Percentiles rank a stretch among this genome's conserved stretches.
These are phyloP conservation scores for Tolmerus cingulatus DNA, from an alignment of 2,888 invertebrate species.

Conservation along the genomic window DNA sequence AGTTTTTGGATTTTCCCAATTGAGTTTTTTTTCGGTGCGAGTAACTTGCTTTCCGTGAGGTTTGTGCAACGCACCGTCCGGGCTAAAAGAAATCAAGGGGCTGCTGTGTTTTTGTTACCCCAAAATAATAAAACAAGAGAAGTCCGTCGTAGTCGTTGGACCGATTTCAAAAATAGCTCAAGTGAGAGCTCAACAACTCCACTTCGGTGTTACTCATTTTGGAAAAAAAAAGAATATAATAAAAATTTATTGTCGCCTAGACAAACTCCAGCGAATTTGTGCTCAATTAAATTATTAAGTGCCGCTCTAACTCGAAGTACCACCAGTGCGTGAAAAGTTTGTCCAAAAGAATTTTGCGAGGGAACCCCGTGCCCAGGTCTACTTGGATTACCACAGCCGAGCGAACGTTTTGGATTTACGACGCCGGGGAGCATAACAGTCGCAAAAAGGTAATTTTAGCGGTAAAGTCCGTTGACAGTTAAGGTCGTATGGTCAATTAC, in stretches of 20 bases:
- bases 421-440: background rate
- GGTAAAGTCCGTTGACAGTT: constrained; percentile 11
- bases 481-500: constrained; percentile 2
- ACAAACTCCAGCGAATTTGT: background rate
- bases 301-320: background rate
- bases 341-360: background rate
- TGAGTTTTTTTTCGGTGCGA: background rate
- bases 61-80: background rate
- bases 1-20: background rate
- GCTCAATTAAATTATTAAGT: background rate
- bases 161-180: background rate
- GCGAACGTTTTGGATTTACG: background rate
- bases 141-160: background rate
- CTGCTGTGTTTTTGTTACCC: background rate
- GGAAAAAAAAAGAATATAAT: background rate
- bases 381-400: background rate
- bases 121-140: background rate
- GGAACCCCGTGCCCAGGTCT: background rate
- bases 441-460: constrained; percentile 14
- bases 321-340: constrained; percentile 1
- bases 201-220: background rate
- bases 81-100: background rate
- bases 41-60: background rate
- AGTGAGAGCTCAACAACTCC: background rate
- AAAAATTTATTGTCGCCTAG: background rate